These are phyloP conservation scores for Pelochelys cantorii DNA, from an alignment of 2,797 vertebrate genomes.

Conservation along the genomic window DNA sequence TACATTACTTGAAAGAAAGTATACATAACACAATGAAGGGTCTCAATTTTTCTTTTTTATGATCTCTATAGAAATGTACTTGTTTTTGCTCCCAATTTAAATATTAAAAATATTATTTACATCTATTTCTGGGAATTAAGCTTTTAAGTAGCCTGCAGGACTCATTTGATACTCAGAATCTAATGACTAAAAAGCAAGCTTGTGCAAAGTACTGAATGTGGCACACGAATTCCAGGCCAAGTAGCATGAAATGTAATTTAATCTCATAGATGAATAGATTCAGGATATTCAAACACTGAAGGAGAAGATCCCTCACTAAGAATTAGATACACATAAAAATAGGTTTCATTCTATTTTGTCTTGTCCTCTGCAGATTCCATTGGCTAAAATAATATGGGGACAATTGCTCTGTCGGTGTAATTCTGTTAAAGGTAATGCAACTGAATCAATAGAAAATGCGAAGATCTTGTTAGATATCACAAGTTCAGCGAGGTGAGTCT, in stretches of 20 bases:
- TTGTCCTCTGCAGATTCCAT: neutral
- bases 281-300: neutral
- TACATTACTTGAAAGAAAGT: conserved; percentile 2
- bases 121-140: neutral
- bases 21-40: neutral
- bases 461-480: neutral
- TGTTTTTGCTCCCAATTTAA: fast-evolving
- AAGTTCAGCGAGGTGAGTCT: neutral
- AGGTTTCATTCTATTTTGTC: neutral
- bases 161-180: conserved; percentile 7
- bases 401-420: neutral
- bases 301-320: neutral
- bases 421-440: neutral
- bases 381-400: neutral
- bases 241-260: neutral
- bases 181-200: conserved; percentile 1
- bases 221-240: neutral
- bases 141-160: neutral
- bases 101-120: neutral
- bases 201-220: neutral
- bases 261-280: neutral
- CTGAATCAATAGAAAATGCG: neutral
- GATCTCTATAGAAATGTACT: neutral
- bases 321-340: neutral
- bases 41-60: neutral